phyloP scores from a whole-genome alignment of 2,888 invertebrate species.

The Eurytoma californica region DNA sequence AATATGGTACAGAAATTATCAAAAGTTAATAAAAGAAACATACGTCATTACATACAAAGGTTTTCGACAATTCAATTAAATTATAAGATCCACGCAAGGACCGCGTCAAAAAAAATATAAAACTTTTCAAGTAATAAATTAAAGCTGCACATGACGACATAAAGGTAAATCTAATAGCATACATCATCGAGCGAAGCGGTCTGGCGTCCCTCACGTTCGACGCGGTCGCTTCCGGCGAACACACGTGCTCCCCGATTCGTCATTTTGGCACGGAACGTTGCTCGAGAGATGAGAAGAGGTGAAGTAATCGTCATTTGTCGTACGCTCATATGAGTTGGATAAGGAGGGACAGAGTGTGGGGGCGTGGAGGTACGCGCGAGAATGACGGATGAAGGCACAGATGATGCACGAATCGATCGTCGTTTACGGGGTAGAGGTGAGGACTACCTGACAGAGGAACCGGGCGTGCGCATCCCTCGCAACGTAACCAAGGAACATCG shows the following conservation, averaged over 20 bases:
- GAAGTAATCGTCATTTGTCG: slow-evolving; percentile 1
- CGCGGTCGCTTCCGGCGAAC: background rate
- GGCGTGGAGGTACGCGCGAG: slow-evolving; percentile 1
- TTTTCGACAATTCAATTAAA: too few relatives aligned
- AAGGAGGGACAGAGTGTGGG: slow-evolving; percentile 8
- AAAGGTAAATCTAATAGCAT: background rate
- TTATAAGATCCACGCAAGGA: too few relatives aligned
- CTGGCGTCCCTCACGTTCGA: background rate
- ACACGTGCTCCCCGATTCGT: slow-evolving; percentile 15
- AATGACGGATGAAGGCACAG: slow-evolving; percentile 53
- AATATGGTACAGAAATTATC: too few relatives aligned
- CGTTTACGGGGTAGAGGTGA: background rate
- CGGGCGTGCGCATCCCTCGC: too few relatives aligned
- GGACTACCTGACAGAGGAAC: too few relatives aligned
- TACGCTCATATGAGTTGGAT: background rate
- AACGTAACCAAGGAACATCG: too few relatives aligned
- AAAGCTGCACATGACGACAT: too few relatives aligned
- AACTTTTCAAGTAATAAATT: too few relatives aligned
- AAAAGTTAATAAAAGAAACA: too few relatives aligned
- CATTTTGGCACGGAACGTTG: slow-evolving; percentile 49
- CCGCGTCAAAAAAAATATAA: too few relatives aligned
- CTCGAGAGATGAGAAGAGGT: slow-evolving; percentile 17
- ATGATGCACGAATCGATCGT: slow-evolving; percentile 47
- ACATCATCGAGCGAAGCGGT: background rate
- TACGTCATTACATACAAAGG: too few relatives aligned